These are phyloP conservation scores for Maconellicoccus hirsutus DNA, from an alignment of 1,140 invertebrate species.

Conservation along the genomic window DNA sequence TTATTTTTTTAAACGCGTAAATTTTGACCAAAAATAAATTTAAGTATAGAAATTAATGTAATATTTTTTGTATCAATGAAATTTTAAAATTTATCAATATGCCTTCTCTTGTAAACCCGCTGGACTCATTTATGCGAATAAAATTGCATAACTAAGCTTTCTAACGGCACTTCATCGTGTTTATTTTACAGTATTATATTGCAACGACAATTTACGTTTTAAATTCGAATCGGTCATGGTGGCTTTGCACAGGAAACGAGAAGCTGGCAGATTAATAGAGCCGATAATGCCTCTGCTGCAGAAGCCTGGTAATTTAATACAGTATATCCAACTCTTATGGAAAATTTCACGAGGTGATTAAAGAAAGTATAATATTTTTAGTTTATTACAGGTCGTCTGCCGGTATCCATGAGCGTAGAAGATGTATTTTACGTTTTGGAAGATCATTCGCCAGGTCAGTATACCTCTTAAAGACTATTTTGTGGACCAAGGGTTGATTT, in stretches of 20 bases:
- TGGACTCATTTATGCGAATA: background rate
- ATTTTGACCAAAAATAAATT: no score
- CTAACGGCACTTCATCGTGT: background rate
- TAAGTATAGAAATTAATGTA: no score
- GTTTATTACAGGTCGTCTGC: background rate
- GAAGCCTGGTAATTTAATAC: background rate
- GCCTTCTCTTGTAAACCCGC: no score
- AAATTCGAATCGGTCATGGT: background rate
- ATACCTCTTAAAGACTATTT: no score
- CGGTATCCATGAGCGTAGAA: background rate
- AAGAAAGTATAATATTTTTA: slow-evolving; percentile 12
- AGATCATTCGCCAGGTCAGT: slow-evolving; percentile 3
- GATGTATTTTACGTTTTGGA: slow-evolving; percentile 15
- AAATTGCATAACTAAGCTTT: background rate
- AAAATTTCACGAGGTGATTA: background rate
- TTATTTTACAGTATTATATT: background rate
- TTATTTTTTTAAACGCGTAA: no score
- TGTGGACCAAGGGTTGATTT: no score
- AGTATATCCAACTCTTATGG: background rate
- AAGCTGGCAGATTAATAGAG: background rate
- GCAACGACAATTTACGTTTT: background rate
- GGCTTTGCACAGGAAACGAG: background rate
- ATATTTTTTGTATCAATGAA: background rate
- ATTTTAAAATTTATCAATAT: no score
- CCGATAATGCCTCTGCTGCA: background rate